Percentiles rank a stretch among this genome's conserved stretches.
phyloP scores from a whole-genome alignment of 2,797 vertebrate genomes.

The Enteromius paludinosus region DNA sequence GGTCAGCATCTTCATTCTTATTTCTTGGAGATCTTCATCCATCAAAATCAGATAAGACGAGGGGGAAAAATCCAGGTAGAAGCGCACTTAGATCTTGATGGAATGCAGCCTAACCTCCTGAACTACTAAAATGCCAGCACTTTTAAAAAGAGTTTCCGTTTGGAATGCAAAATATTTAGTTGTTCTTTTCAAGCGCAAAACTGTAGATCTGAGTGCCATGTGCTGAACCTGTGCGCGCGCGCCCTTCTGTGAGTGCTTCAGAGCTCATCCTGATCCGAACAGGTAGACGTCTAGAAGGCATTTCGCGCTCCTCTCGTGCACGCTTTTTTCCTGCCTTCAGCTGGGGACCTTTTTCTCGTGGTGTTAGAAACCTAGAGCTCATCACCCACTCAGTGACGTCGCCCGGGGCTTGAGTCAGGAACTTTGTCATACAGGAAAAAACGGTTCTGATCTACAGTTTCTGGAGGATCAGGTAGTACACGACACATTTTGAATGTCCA shows the following conservation, averaged over 20 bases:
- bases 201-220: constrained; percentile 18
- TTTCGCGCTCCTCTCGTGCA: constrained; percentile 33
- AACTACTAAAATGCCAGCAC: constrained; percentile 39
- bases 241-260: constrained; percentile 39
- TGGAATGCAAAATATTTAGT: constrained; percentile 37
- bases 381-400: constrained; percentile 78
- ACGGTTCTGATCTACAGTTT: constrained; percentile 27
- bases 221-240: constrained; percentile 35
- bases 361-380: constrained; percentile 69
- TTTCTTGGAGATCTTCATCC: constrained; percentile 41
- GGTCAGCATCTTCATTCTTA: constrained; percentile 74
- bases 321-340: constrained; percentile 49
- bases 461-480: constrained; percentile 4
- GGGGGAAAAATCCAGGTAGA: constrained; percentile 58
- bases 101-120: constrained; percentile 44
- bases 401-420: constrained; percentile 57
- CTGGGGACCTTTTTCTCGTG: constrained; percentile 67
- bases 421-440: constrained; percentile 68
- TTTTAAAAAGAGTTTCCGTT: constrained; percentile 30
- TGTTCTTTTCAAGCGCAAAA: constrained; percentile 7
- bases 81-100: constrained; percentile 51
- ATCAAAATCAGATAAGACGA: constrained; percentile 53
- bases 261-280: constrained; percentile 58
- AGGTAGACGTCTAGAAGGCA: constrained; percentile 71
- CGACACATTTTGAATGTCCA: not conserved